These are phyloP conservation scores for Archips xylosteana DNA, from an alignment of 2,888 invertebrate species.

Conservation along the genomic window DNA sequence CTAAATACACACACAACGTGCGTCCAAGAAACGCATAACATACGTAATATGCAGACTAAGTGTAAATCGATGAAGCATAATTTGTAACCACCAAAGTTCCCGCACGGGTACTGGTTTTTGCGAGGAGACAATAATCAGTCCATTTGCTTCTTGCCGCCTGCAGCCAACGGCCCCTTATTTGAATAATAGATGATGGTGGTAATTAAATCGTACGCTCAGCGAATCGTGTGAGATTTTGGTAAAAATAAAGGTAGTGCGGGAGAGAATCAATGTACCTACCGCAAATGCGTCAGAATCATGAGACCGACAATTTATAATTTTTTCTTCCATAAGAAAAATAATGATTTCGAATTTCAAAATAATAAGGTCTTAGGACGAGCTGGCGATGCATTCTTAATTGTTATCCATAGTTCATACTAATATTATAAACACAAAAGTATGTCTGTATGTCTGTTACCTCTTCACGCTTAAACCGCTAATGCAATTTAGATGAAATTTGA, in stretches of 20 bases:
- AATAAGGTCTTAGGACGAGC: too few species aligned
- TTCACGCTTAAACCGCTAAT: too few species aligned
- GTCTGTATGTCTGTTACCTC: too few species aligned
- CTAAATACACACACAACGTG: too few species aligned
- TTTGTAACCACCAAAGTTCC: constrained; percentile 1
- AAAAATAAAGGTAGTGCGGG: not conserved
- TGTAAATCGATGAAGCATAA: not conserved
- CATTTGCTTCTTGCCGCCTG: constrained; percentile 11
- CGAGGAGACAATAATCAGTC: constrained; percentile 9
- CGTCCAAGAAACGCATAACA: not conserved
- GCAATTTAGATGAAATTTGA: too few species aligned
- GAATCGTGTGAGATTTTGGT: not conserved
- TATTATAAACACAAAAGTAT: too few species aligned
- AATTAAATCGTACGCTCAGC: not conserved
- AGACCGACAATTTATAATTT: too few species aligned
- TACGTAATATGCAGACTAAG: not conserved
- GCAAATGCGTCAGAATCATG: too few species aligned
- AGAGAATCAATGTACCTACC: not conserved
- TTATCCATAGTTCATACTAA: too few species aligned
- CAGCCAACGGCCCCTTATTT: constrained; percentile 7
- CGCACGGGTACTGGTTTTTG: constrained; percentile 2
- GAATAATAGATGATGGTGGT: constrained; percentile 2
- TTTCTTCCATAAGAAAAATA: too few species aligned
- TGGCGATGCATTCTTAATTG: too few species aligned
- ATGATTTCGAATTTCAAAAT: too few species aligned